Evolutionary conservation across 2,113 vertebrate genomes (phyloP).

Genomic region (Salvelinus fontinalis): DNA sequence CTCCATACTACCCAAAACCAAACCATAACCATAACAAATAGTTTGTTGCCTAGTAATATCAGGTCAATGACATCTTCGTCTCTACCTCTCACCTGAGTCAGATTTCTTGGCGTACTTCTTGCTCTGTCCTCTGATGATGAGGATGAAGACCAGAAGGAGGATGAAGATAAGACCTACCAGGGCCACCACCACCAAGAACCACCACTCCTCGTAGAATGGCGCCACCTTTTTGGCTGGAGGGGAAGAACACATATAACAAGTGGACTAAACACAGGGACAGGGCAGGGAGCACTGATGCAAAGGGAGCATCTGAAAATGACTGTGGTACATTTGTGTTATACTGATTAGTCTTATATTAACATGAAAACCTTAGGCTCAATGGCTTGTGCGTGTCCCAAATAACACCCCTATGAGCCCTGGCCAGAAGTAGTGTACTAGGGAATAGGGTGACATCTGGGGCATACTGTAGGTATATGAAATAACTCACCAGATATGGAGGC

Average conservation of each 20-base stretch:
- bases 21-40: too few relatives aligned
- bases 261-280: background rate
- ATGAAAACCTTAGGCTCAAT: background rate
- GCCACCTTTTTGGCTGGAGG: constrained; percentile 88
- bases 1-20: background rate
- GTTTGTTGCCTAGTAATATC: background rate
- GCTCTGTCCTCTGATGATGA: constrained; percentile 95
- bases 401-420: too few relatives aligned
- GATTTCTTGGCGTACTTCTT: constrained; percentile 96
- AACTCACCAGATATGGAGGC: constrained; percentile 89
- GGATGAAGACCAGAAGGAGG: constrained; percentile 91
- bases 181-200: constrained; percentile 95
- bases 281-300: background rate
- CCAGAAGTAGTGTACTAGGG: too few relatives aligned
- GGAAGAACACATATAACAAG: background rate
- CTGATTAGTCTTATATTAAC: background rate
- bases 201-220: constrained; percentile 97
- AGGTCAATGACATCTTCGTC: background rate
- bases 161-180: constrained; percentile 97
- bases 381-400: background rate
- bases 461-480: background rate
- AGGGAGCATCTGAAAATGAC: background rate
- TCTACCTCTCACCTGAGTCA: constrained; percentile 80
- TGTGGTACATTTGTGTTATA: background rate
- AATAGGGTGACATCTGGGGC: too few relatives aligned